phyloP scores from a whole-genome alignment of 2,113 vertebrate species.

The Camelus bactrianus region DNA sequence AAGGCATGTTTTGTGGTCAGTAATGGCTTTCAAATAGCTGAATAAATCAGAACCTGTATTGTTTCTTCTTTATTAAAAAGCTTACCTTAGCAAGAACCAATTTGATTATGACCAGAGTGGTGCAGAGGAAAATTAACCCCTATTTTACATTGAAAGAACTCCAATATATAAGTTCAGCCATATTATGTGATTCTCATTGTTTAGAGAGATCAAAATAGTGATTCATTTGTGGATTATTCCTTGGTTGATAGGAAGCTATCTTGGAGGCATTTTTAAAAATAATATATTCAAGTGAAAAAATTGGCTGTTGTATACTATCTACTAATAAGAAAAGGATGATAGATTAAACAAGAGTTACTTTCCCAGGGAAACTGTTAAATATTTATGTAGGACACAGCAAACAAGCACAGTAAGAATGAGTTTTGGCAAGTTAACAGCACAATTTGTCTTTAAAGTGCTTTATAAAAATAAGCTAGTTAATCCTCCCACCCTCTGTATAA shows the following conservation, averaged over 20 bases:
- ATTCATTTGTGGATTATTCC: constrained; percentile 53
- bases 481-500: neutral
- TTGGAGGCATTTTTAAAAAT: constrained; percentile 46
- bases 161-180: neutral
- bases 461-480: constrained; percentile 67
- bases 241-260: neutral
- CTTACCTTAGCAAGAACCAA: neutral
- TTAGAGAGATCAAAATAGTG: neutral
- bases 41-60: neutral
- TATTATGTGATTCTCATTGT: neutral
- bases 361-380: constrained; percentile 57
- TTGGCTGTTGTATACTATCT: constrained; percentile 30
- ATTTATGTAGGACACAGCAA: constrained; percentile 71
- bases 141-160: neutral
- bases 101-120: neutral
- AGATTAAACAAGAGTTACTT: constrained; percentile 60
- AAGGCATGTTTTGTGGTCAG: neutral
- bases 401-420: constrained; percentile 48
- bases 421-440: constrained; percentile 52
- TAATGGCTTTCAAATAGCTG: constrained; percentile 11
- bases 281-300: constrained; percentile 11
- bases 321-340: constrained; percentile 67
- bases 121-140: neutral
- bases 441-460: constrained; percentile 62
- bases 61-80: constrained; percentile 40